Evolutionary conservation across 2,888 invertebrate genomes (phyloP).

Genomic region (Melanostoma scalare): DNA sequence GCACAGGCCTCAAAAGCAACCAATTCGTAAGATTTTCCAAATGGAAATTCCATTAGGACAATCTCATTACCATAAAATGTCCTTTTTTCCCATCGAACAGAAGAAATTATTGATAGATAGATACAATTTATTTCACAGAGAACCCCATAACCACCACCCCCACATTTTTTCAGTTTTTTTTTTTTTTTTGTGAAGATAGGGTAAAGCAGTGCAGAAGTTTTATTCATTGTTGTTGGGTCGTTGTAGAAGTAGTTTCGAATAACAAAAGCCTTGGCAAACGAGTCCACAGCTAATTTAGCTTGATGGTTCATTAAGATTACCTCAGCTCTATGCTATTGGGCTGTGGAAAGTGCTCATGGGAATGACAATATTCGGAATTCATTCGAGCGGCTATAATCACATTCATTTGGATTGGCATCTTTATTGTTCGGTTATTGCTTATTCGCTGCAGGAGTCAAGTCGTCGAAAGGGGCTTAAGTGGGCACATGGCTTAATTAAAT

Average conservation of each 20-base stretch:
- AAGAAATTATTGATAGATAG: conserved; percentile 65
- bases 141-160: conserved; percentile 4
- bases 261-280: conserved; percentile 48
- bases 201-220: conserved; percentile 30
- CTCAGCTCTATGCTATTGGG: conserved; percentile 27
- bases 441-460: conserved; percentile 48
- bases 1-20: conserved; percentile 9
- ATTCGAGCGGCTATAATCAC: conserved; percentile 68
- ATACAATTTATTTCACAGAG: conserved; percentile 44
- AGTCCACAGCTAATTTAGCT: conserved; percentile 66
- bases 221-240: conserved; percentile 4
- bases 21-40: conserved; percentile 59
- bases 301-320: conserved; percentile 71
- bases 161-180: not conserved
- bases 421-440: conserved; percentile 69
- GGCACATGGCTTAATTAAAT: conserved; percentile 53
- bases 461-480: conserved; percentile 37
- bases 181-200: not conserved
- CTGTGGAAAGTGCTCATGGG: conserved; percentile 42
- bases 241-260: conserved; percentile 45
- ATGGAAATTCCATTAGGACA: conserved; percentile 70
- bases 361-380: conserved; percentile 62
- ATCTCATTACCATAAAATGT: conserved; percentile 68
- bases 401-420: conserved; percentile 69
- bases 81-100: conserved; percentile 67